phyloP scores from a whole-genome alignment of 2,888 invertebrate genomes.

The Cacoxenus indagator region DNA sequence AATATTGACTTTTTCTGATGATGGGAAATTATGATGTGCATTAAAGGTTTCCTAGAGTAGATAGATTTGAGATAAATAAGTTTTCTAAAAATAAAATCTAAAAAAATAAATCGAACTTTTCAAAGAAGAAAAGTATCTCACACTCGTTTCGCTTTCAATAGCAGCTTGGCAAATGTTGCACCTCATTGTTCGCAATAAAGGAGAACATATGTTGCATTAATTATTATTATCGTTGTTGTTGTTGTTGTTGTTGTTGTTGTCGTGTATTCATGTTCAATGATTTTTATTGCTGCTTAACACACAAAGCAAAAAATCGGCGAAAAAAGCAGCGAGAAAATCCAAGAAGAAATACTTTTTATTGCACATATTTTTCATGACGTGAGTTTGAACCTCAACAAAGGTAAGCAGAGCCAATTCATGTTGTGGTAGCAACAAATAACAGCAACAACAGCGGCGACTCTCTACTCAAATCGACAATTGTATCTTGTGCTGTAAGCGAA shows the following conservation, averaged over 20 bases:
- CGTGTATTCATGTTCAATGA: slow-evolving; percentile 60
- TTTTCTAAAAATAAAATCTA: too few relatives aligned
- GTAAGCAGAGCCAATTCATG: background rate
- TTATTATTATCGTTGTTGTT: slow-evolving; percentile 13
- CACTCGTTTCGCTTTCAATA: background rate
- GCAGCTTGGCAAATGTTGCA: background rate
- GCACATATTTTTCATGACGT: slow-evolving; percentile 62
- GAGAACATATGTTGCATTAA: slow-evolving; percentile 61
- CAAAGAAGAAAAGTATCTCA: background rate
- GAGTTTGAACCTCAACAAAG: slow-evolving; percentile 45
- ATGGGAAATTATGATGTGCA: slow-evolving; percentile 13
- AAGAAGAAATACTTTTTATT: slow-evolving; percentile 33
- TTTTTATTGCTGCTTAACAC: slow-evolving; percentile 61
- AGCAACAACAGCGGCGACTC: slow-evolving; percentile 29
- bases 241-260: slow-evolving; percentile 50
- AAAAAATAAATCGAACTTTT: too few relatives aligned
- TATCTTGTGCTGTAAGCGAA: slow-evolving; percentile 35
- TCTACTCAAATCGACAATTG: slow-evolving; percentile 57
- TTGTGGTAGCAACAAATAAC: slow-evolving; percentile 9
- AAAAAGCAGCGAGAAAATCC: background rate
- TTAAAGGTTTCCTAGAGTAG: too few relatives aligned
- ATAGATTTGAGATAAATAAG: too few relatives aligned
- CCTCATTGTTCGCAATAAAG: slow-evolving; percentile 25
- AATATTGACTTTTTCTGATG: background rate
- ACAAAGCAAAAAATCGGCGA: slow-evolving; percentile 16